Percentiles rank a stretch among this genome's conserved stretches.
phyloP scores from a whole-genome alignment of 2,888 invertebrate genomes.

The Pemphredon lugubris region DNA sequence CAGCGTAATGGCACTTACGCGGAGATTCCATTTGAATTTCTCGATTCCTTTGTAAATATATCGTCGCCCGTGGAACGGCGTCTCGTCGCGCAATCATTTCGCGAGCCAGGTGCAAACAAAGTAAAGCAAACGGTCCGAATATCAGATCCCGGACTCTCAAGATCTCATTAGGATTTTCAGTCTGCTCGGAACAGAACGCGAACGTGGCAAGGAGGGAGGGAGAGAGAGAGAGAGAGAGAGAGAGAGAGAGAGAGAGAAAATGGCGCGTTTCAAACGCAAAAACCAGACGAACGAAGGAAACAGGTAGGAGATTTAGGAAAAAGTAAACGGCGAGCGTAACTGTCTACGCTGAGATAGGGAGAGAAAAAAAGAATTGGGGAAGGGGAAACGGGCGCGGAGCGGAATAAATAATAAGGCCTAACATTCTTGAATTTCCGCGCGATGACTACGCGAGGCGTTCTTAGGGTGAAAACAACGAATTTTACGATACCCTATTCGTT shows the following conservation, averaged over 20 bases:
- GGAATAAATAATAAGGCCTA: no score
- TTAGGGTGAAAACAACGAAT: no score
- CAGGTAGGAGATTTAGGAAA: no score
- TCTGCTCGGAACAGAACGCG: conserved; percentile 4
- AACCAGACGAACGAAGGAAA: conserved; percentile 9
- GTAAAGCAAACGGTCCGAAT: conserved; percentile 49
- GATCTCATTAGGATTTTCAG: conserved; percentile 59
- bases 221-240: conserved; percentile 2
- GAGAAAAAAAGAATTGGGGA: no score
- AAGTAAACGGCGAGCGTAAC: no score
- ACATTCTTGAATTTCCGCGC: no score
- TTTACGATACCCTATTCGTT: no score
- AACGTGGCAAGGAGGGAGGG: no score
- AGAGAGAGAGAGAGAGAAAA: conserved; percentile 8
- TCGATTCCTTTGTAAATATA: conserved; percentile 53
- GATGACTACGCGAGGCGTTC: no score
- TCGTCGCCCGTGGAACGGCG: conserved; percentile 27
- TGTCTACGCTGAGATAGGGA: no score
- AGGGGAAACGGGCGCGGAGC: no score
- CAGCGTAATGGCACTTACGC: conserved; percentile 10
- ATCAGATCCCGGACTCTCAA: conserved; percentile 55
- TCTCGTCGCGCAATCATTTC: conserved; percentile 43
- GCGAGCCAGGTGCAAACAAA: conserved; percentile 50
- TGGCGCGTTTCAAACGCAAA: conserved; percentile 28
- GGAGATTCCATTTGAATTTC: conserved; percentile 38